Conservation (phyloP, 2,797 vertebrate species). For the Tangara arthus region DNA sequence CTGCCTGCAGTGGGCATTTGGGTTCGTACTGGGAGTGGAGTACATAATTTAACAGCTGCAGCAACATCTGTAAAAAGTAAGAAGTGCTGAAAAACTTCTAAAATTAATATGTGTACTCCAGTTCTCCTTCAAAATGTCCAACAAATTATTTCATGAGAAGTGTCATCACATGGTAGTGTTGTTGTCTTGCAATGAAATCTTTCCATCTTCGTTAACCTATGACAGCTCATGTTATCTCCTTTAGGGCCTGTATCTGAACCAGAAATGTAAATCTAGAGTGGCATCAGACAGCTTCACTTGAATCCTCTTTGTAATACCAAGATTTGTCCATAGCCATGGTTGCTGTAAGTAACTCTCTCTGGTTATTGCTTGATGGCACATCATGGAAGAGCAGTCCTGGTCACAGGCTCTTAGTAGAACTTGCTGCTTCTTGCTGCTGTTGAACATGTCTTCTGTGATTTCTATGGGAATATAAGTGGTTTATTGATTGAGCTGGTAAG, state of each 20-base stretch:
- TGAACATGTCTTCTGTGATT: background rate
- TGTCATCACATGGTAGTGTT: background rate
- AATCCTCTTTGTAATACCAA: background rate
- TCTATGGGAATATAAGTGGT: background rate
- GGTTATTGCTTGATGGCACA: background rate
- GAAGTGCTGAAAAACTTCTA: background rate
- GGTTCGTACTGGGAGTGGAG: rapidly evolving
- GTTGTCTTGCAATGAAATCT: background rate
- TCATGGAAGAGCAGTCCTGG: background rate
- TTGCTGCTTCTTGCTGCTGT: background rate
- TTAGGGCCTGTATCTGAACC: background rate
- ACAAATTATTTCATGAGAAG: background rate
- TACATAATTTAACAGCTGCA: background rate
- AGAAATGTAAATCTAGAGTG: background rate
- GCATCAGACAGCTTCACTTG: background rate
- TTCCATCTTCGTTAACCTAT: background rate
- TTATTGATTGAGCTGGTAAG: background rate
- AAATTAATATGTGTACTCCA: background rate
- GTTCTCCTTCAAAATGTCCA: background rate
- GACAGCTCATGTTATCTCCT: background rate
- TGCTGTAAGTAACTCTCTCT: background rate
- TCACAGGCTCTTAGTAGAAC: background rate
- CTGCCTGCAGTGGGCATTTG: background rate
- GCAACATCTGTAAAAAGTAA: background rate
- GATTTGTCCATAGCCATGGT: background rate